Evolutionary conservation across 1,140 invertebrate species (phyloP), one percentile per base, ranked within the genome.

Genomic region (Callitettix versicolor): DNA sequence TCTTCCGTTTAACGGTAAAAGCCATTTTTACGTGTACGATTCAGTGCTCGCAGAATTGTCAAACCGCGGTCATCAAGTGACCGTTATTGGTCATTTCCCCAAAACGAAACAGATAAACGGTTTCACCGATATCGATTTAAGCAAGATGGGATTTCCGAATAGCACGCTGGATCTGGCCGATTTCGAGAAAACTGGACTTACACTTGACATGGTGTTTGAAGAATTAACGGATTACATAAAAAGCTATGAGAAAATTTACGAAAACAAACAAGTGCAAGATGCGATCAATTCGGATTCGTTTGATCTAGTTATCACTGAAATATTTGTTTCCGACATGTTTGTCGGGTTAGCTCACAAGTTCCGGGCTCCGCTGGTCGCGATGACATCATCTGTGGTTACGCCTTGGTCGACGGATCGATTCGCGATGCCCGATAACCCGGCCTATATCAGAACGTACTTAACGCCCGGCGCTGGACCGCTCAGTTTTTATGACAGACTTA

Each of bases 71-170:
- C 70, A 71, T 56, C 43, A 65, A 17, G 20, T 70, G 0, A 64
- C 63, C 0, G 61, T 68, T 0, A 49, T 67, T 7, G 67, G 63
- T 47, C 61, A 72, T 1, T 78, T 74, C 59, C 67, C 72, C 0
- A 63, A 71, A 3, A 73, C 73, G 49, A 67, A 65, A 34, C 67
- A 69, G 0, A 56, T 71, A 2, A 61, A 68, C 3, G 79, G 79
- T 59, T 77, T 77, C 34, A 67, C 61, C 3, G 76, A 81, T 58
- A 60, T 79, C 6, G 59, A 46, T 24, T 18, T 65, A 30, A 64
- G 14, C 17, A 40, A 14, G 43, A 47, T 15, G 36, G 40, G 2
- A 44, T 43, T 34, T 41, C 22, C 4, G 17, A 33, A 12, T 14
- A 48, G n/a, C 22, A 50, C 54, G 15, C 26, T 49, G 3, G n/a